Base-by-base conservation (phyloP, 2,113 vertebrate genomes). In the Lagopus leucura region DNA sequence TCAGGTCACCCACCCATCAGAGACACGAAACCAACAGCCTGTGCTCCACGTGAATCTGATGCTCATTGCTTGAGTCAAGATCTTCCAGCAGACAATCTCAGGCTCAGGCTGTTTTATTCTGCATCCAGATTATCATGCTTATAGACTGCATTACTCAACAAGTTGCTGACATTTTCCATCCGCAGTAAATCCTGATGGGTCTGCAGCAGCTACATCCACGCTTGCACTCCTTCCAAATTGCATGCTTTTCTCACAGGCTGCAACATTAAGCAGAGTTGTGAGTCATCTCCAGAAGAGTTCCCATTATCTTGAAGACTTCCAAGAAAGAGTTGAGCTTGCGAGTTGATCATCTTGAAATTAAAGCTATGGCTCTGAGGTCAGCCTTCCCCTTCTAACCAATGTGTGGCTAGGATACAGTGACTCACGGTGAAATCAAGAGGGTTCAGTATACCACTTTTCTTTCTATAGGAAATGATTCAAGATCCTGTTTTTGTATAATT, bases 261-360 rank as follows among this genome's bases (percentile, higher is more conserved):
- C 22, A 76, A 64, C 69, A 69, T 4, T 28, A 69, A 80, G 38
- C 14, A 82, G 42, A 45, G 9, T 61, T 85, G 27, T 82, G 84
- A 93, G 67, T 95, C 95, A 91, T 60, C 66, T 90, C 78, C 78
- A 82, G n/a, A n/a, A 84, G 12, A 50, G 22, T 50, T 50, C 24
- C 48, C 24, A 25, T 50, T 50, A 50, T 50, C 52, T 30, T 54
- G 27, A 30, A 28, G 78, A 28, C 42, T 82, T 86, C 65, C 24
- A 76, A 63, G 77, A 84, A 74, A 34, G 3, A 54, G 63, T n/a
- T 64, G 19, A 63, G 38, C 34, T 21, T n/a, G 24, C 15, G 8
- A 24, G 21, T 78, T 87, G 81, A 76, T 73, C 58, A 82, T 93
- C 54, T 14, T 50, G 85, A 95, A 24, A 55, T 21, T 40, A 42